phyloP scores from a whole-genome alignment of 2,888 invertebrate genomes.

The Patella pellucida region DNA sequence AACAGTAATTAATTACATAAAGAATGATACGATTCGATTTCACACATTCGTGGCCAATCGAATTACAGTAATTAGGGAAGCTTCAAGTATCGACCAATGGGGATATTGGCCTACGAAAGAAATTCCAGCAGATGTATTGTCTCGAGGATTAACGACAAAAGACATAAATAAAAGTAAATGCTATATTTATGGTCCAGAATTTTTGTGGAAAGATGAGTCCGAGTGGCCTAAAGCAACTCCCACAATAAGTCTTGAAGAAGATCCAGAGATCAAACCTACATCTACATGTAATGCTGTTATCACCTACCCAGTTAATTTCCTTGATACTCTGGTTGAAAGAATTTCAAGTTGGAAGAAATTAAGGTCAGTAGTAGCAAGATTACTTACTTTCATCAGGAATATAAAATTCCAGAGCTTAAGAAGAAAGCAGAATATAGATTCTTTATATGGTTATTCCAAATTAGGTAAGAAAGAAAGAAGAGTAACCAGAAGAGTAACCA shows the following conservation, averaged over 20 bases:
- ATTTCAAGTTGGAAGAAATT: too few species aligned
- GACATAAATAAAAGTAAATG: neutral
- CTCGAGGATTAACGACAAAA: neutral
- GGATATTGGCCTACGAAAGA: neutral
- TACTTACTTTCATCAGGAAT: too few species aligned
- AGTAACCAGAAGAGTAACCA: too few species aligned
- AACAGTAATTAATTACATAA: neutral
- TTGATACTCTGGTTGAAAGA: too few species aligned
- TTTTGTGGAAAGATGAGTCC: neutral
- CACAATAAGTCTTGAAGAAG: neutral
- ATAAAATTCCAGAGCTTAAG: too few species aligned
- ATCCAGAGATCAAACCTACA: conserved; percentile 11
- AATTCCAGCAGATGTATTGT: conserved; percentile 2
- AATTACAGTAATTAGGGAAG: conserved; percentile 1
- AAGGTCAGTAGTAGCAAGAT: too few species aligned
- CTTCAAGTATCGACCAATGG: neutral
- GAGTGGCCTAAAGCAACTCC: neutral
- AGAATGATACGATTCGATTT: conserved; percentile 14
- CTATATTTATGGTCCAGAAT: neutral
- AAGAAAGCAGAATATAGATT: too few species aligned
- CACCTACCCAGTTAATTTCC: too few species aligned
- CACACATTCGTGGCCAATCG: conserved; percentile 19
- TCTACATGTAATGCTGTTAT: neutral
- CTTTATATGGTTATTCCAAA: too few species aligned
- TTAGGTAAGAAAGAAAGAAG: too few species aligned